These are phyloP conservation scores for Andrena camellia DNA, from an alignment of 2,888 invertebrate species.

Conservation along the genomic window DNA sequence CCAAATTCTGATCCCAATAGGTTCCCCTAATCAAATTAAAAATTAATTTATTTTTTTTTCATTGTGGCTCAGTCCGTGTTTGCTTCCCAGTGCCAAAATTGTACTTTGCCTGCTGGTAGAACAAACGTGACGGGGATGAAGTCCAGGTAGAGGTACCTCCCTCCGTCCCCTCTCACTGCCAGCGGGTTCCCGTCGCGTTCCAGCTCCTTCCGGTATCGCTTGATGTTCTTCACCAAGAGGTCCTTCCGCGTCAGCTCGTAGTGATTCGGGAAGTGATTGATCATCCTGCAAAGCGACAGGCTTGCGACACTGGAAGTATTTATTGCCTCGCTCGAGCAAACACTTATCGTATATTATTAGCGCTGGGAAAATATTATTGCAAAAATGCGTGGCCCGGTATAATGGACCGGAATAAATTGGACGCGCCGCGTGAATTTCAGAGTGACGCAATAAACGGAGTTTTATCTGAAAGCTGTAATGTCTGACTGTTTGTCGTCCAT, in stretches of 20 bases:
- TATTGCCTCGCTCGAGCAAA: no score
- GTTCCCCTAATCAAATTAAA: no score
- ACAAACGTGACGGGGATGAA: conserved; percentile 98
- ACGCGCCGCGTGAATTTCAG: not conserved
- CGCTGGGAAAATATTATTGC: no score
- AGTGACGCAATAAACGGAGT: not conserved
- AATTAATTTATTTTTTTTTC: no score
- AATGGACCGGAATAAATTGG: no score
- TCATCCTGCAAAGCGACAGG: conserved; percentile 87
- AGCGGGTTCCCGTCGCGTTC: conserved; percentile 95
- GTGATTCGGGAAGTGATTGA: conserved; percentile 98
- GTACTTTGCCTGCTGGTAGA: conserved; percentile 89
- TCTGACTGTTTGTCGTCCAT: conserved; percentile 96
- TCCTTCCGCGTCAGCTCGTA: conserved; percentile 98
- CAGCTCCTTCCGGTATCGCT: conserved; percentile 95
- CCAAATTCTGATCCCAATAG: no score
- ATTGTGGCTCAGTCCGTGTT: no score
- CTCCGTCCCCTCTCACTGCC: conserved; percentile 92
- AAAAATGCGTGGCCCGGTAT: no score
- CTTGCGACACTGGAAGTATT: no score
- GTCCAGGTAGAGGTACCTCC: conserved; percentile 93
- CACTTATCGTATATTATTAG: no score
- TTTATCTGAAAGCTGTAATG: conserved; percentile 3
- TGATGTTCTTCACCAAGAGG: conserved; percentile 97
- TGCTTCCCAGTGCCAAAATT: not conserved